These are phyloP conservation scores for Phymorhynchus buccinoides DNA, from an alignment of 1,140 invertebrate species.

Conservation along the genomic window DNA sequence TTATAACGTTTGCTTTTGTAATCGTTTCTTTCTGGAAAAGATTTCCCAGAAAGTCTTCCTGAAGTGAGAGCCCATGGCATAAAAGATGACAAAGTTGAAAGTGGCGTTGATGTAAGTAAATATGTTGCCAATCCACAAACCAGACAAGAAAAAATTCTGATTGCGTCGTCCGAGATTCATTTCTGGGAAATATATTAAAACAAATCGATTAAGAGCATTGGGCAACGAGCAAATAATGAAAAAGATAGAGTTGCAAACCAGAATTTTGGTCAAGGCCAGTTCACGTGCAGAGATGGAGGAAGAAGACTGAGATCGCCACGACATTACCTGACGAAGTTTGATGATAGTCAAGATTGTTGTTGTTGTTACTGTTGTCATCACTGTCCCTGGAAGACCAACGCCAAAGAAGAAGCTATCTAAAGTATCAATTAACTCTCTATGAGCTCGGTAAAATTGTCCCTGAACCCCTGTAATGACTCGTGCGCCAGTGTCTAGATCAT, in stretches of 20 bases:
- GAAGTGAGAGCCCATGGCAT: too few species aligned
- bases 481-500: background rate
- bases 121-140: background rate
- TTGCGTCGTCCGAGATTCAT: background rate
- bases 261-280: conserved; percentile 13
- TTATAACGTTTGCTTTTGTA: too few species aligned
- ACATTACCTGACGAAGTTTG: background rate
- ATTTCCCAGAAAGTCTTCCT: too few species aligned
- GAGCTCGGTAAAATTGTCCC: background rate
- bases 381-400: background rate
- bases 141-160: background rate
- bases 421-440: background rate
- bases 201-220: background rate
- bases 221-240: background rate
- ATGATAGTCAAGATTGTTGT: background rate
- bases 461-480: too few species aligned
- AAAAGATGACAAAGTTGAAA: too few species aligned
- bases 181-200: background rate
- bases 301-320: background rate
- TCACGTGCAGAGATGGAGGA: background rate
- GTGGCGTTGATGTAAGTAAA: too few species aligned
- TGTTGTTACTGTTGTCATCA: background rate
- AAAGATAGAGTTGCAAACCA: background rate
- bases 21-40: too few species aligned
- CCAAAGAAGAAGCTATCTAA: background rate